Percentiles rank a stretch among this genome's conserved stretches.
phyloP scores from a whole-genome alignment of 2,888 invertebrate genomes.

The Leucozona laternaria region DNA sequence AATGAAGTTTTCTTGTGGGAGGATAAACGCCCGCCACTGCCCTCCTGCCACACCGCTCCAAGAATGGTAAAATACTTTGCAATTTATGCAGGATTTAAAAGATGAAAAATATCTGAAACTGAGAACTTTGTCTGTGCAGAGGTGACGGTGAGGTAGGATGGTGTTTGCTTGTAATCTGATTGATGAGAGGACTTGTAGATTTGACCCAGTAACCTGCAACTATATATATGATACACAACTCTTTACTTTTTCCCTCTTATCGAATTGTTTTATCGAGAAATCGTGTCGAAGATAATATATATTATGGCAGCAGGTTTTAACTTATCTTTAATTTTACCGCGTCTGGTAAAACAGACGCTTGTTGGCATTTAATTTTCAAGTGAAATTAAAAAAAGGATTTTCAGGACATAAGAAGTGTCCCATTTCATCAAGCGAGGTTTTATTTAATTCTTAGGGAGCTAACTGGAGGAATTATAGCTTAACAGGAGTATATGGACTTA shows the following conservation, averaged over 20 bases:
- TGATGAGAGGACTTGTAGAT: constrained; percentile 29
- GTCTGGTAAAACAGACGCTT: not conserved
- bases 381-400: too few relatives aligned
- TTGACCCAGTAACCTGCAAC: constrained; percentile 24
- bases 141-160: not conserved
- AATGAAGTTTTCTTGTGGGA: constrained; percentile 30
- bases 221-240: not conserved
- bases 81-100: not conserved
- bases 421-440: too few relatives aligned
- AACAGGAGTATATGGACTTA: too few relatives aligned
- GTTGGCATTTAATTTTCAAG: not conserved
- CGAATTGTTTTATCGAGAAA: constrained; percentile 6
- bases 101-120: constrained; percentile 20
- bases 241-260: not conserved
- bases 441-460: too few relatives aligned
- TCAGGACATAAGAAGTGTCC: constrained; percentile 2
- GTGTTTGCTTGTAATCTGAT: constrained; percentile 4
- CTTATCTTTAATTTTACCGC: not conserved
- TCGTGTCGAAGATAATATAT: constrained; percentile 17
- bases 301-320: not conserved
- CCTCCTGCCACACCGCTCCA: too few relatives aligned
- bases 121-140: constrained; percentile 14
- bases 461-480: too few relatives aligned
- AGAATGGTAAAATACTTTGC: not conserved
- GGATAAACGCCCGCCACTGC: rapidly evolving